Conservation (phyloP, 53 echinoderm and acorn worm genomes). For the Crossaster papposus region DNA sequence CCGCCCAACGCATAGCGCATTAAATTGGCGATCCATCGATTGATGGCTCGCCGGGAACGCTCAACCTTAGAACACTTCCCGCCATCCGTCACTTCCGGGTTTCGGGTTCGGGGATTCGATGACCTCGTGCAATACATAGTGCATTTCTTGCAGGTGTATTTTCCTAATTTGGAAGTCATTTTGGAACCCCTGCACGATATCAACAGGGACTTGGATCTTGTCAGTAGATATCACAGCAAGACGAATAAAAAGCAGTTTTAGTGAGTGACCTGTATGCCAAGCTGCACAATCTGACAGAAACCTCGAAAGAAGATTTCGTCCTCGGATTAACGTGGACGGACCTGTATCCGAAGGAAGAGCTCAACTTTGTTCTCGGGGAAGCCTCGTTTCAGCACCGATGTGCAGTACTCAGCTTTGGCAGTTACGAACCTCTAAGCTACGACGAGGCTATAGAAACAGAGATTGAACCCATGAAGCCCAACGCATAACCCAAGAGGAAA, state of each 20-base stretch:
- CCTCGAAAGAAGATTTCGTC: constrained; percentile 68
- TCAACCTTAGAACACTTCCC: constrained; percentile 77
- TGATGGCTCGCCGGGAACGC: too few relatives aligned
- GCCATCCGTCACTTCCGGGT: constrained; percentile 29
- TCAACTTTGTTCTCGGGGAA: constrained; percentile 96
- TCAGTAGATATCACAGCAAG: constrained; percentile 64
- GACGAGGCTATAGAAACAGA: not conserved
- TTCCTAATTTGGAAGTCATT: constrained; percentile 70
- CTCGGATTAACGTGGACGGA: constrained; percentile 94
- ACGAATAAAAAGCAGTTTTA: constrained; percentile 81
- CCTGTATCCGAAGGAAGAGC: constrained; percentile 82
- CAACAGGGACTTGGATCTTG: constrained; percentile 41
- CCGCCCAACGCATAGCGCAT: too few relatives aligned
- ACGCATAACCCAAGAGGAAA: not conserved
- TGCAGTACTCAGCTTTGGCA: constrained; percentile 87
- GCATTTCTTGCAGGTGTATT: constrained; percentile 67
- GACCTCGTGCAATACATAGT: constrained; percentile 50
- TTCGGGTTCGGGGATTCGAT: constrained; percentile 52
- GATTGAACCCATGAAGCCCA: constrained; percentile 51
- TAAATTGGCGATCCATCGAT: too few relatives aligned
- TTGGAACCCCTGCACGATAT: constrained; percentile 63
- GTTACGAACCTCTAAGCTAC: constrained; percentile 83
- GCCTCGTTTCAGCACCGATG: constrained; percentile 71
- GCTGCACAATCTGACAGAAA: constrained; percentile 64
- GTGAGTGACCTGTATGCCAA: constrained; percentile 79